Evolutionary conservation across 1,140 invertebrate species (phyloP).

Genomic region (Drosophila micromelanica): DNA sequence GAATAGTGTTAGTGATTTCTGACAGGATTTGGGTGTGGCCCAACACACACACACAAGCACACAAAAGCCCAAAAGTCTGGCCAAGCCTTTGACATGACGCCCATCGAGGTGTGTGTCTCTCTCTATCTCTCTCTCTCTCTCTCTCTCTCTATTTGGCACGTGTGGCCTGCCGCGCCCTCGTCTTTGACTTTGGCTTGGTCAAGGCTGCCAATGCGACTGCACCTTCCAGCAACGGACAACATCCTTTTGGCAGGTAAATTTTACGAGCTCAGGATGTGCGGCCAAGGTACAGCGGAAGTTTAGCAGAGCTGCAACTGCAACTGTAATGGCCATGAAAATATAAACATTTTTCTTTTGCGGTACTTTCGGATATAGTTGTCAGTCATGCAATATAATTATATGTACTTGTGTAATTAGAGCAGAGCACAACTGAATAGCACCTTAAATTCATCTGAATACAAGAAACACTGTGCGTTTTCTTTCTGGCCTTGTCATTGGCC

Average conservation of each 20-base stretch:
- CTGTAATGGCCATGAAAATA: not conserved
- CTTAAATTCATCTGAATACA: not conserved
- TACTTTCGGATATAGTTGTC: not conserved
- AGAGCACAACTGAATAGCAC: constrained; percentile 6
- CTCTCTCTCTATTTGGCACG: constrained; percentile 33
- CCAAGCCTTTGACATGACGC: constrained; percentile 66
- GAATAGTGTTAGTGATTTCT: constrained; percentile 45
- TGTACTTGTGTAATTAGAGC: not conserved
- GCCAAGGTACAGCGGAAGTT: constrained; percentile 27
- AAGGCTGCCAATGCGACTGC: constrained; percentile 30
- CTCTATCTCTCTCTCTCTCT: constrained; percentile 13
- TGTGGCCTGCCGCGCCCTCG: constrained; percentile 44
- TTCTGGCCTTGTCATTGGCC: constrained; percentile 10
- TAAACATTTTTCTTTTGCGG: not conserved
- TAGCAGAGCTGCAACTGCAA: constrained; percentile 5
- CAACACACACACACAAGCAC: not conserved
- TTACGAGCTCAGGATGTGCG: constrained; percentile 22
- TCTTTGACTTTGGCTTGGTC: constrained; percentile 26
- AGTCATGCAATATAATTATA: constrained; percentile 3
- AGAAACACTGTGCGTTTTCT: not conserved
- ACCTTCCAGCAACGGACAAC: constrained; percentile 15
- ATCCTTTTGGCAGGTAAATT: constrained; percentile 20
- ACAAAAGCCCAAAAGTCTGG: not conserved
- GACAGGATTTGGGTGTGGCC: constrained; percentile 65
- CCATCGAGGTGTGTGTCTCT: constrained; percentile 13